These are phyloP conservation scores for Bambusicola thoracicus DNA, from an alignment of 2,113 vertebrate genomes.

Conservation along the genomic window DNA sequence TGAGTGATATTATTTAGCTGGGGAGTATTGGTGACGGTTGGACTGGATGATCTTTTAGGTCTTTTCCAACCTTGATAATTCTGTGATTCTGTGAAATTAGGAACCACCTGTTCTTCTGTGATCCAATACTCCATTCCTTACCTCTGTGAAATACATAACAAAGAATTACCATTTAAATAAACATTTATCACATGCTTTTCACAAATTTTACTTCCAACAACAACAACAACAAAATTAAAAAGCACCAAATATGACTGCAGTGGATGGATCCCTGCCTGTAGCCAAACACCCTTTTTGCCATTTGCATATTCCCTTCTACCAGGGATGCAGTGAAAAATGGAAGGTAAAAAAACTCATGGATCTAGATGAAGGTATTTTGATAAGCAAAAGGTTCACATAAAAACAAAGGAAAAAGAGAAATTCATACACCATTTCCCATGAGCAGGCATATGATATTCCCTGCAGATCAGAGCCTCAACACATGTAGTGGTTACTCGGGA, in stretches of 20 bases:
- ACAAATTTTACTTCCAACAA: neutral
- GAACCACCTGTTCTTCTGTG: no score
- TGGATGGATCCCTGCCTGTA: neutral
- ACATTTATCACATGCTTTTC: neutral
- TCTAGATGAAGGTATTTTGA: neutral
- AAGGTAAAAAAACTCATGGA: neutral
- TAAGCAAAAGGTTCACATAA: fast-evolving
- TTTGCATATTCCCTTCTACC: neutral
- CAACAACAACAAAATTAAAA: neutral
- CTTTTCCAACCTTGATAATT: no score
- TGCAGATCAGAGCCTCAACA: neutral
- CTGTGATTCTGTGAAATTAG: no score
- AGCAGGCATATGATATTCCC: neutral
- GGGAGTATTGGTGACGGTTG: no score
- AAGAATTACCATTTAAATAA: neutral
- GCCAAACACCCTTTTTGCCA: neutral
- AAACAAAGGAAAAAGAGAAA: neutral
- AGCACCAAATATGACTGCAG: fast-evolving
- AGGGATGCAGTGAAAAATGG: neutral
- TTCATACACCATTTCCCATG: neutral
- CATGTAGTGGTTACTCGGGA: fast-evolving
- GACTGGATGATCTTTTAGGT: no score
- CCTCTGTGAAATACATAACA: neutral
- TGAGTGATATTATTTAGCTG: no score
- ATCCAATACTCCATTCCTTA: fast-evolving